Evolutionary conservation across 2,797 vertebrate species (phyloP).

Genomic region (Oreonectes daqikongensis): DNA sequence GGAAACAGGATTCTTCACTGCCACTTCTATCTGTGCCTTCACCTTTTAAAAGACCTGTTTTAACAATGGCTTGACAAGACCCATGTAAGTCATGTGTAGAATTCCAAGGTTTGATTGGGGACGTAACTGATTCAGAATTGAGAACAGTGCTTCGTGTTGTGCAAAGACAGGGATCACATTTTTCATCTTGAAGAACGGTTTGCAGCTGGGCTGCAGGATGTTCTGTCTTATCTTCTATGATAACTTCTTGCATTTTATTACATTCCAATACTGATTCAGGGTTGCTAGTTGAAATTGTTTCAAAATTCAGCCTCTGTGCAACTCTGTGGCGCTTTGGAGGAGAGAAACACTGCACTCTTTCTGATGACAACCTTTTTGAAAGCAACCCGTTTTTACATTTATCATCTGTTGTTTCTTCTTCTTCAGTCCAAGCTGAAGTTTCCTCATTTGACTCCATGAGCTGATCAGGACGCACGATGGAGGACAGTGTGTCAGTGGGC

Average conservation of each 20-base stretch:
- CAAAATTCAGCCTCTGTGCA: constrained; percentile 59
- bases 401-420: neutral
- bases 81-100: constrained; percentile 54
- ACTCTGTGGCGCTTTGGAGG: constrained; percentile 27
- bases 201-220: neutral
- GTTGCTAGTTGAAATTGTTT: constrained; percentile 31
- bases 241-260: neutral
- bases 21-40: neutral
- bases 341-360: too few species aligned
- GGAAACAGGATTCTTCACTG: neutral
- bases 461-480: constrained; percentile 23
- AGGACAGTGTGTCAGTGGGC: constrained; percentile 52
- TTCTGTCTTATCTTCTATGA: constrained; percentile 36
- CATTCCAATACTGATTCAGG: constrained; percentile 8
- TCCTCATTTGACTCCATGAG: neutral
- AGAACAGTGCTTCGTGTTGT: neutral
- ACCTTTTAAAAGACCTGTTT: too few species aligned
- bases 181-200: constrained; percentile 10
- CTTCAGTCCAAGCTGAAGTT: neutral
- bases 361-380: constrained; percentile 28
- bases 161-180: neutral
- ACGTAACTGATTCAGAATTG: neutral
- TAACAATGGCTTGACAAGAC: constrained; percentile 6
- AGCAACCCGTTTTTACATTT: neutral
- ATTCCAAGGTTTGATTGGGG: constrained; percentile 23